These are phyloP conservation scores for Cygnus buccinator DNA, from an alignment of 2,113 vertebrate genomes.

Conservation along the genomic window DNA sequence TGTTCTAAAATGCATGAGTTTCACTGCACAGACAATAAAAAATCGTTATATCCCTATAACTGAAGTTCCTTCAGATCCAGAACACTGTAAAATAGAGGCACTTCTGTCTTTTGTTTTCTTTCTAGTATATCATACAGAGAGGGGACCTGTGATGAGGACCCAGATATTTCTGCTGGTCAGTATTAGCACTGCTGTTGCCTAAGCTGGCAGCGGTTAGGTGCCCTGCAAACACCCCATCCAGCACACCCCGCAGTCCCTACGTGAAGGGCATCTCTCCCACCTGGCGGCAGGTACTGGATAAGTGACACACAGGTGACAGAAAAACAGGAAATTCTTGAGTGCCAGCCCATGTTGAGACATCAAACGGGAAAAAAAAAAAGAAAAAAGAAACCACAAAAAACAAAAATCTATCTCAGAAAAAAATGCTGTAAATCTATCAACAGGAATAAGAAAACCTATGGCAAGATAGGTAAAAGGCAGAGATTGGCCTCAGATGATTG, in stretches of 20 bases:
- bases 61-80: background rate
- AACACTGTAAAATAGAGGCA: background rate
- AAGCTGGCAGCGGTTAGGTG: too few species aligned
- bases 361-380: background rate
- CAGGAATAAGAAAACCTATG: background rate
- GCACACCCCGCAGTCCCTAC: background rate
- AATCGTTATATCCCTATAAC: background rate
- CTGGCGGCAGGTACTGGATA: background rate
- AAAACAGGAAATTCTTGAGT: background rate
- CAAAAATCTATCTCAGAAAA: background rate
- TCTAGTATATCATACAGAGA: background rate
- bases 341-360: background rate
- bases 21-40: background rate
- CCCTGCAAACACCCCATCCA: background rate
- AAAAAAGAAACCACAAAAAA: too few species aligned
- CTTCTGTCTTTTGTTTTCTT: background rate
- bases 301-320: background rate
- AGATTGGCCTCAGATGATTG: background rate
- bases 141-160: background rate
- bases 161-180: background rate
- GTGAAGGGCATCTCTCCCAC: background rate
- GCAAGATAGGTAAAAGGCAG: background rate
- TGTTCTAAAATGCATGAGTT: background rate
- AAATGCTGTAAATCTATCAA: background rate
- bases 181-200: background rate